Conservation (phyloP, 1,140 invertebrate genomes). For the Drosophila ambigua region DNA sequence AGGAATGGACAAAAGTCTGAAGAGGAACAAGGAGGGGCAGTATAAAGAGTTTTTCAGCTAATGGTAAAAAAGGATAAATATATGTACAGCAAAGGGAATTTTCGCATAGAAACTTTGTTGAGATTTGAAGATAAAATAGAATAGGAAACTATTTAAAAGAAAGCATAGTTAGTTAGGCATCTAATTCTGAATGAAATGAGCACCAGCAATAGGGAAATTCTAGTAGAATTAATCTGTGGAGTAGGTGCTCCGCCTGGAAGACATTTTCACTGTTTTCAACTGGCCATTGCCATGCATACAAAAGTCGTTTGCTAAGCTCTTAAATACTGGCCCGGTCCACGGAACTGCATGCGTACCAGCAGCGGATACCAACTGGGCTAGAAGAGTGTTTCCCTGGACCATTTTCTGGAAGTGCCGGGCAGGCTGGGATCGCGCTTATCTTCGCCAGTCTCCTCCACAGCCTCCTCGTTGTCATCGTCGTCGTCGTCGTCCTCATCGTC, state of each 20-base stretch:
- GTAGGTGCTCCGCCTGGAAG: not conserved
- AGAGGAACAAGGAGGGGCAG: too few species aligned
- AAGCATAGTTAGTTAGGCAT: too few species aligned
- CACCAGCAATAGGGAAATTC: too few species aligned
- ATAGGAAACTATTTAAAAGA: too few species aligned
- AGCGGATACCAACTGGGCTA: conserved; percentile 76
- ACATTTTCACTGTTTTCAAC: conserved; percentile 19
- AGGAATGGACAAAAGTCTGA: not conserved
- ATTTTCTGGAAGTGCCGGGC: conserved; percentile 79
- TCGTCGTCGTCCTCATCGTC: conserved; percentile 22
- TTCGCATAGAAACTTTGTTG: not conserved
- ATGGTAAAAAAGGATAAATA: too few species aligned
- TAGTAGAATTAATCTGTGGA: not conserved
- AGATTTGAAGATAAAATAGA: too few species aligned
- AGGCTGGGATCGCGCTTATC: conserved; percentile 75
- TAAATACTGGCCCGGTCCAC: conserved; percentile 47
- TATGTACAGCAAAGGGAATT: not conserved
- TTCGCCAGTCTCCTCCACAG: conserved; percentile 1
- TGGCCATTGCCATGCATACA: conserved; percentile 26
- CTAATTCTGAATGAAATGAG: too few species aligned
- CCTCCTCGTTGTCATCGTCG: not conserved
- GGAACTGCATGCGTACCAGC: conserved; percentile 54
- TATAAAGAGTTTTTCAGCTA: too few species aligned
- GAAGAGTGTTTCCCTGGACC: conserved; percentile 84
- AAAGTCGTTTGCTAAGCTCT: conserved; percentile 77